Evolutionary conservation across 2,113 vertebrate genomes (phyloP).

Genomic region (Seriola dumerili): DNA sequence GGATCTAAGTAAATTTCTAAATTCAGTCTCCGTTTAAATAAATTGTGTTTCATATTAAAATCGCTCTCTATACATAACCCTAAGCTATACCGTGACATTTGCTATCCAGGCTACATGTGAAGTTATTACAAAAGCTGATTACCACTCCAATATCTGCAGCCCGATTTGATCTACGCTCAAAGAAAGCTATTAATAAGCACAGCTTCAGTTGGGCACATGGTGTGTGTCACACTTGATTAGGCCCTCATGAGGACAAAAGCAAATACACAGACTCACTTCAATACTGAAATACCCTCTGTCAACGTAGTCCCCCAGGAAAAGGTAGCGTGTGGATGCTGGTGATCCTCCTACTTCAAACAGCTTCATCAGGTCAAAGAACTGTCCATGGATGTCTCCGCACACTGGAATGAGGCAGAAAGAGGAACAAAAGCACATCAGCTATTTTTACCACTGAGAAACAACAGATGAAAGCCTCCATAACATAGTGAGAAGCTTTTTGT

Average conservation of each 20-base stretch:
- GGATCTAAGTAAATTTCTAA: constrained; percentile 14
- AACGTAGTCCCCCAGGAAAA: constrained; percentile 98
- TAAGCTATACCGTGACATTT: constrained; percentile 51
- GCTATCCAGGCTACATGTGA: constrained; percentile 43
- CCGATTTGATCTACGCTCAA: constrained; percentile 62
- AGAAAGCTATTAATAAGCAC: constrained; percentile 73
- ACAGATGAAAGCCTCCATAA: constrained; percentile 12
- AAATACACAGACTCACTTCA: constrained; percentile 89
- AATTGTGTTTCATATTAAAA: constrained; percentile 50
- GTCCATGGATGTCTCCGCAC: constrained; percentile 98
- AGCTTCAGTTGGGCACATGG: constrained; percentile 45
- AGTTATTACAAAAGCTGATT: constrained; percentile 62
- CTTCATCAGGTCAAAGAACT: constrained; percentile 99
- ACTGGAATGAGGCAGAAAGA: constrained; percentile 84
- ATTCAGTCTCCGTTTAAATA: constrained; percentile 21
- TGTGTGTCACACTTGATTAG: constrained; percentile 64
- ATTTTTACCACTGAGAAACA: constrained; percentile 29
- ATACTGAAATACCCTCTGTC: constrained; percentile 99
- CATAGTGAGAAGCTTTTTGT: constrained; percentile 9
- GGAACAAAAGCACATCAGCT: constrained; percentile 32
- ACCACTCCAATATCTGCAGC: constrained; percentile 57
- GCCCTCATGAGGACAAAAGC: constrained; percentile 31
- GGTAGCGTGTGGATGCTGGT: constrained; percentile 97
- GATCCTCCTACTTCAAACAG: constrained; percentile 99
- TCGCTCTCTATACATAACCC: constrained; percentile 37